These are phyloP conservation scores for Polyergus mexicanus DNA, from an alignment of 1,140 invertebrate species.

Conservation along the genomic window DNA sequence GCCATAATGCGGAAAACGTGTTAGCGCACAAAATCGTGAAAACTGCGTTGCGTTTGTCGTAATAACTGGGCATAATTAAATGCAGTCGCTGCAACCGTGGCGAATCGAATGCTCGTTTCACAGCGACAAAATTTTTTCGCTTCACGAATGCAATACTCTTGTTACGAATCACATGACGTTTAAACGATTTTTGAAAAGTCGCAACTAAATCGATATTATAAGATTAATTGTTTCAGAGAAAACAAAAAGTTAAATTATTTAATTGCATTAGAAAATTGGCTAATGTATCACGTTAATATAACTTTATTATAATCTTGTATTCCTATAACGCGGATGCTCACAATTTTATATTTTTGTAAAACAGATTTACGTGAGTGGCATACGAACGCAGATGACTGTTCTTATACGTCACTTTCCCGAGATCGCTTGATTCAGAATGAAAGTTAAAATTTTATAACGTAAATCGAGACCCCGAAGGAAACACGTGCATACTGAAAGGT, in stretches of 20 bases:
- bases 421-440: constrained; percentile 16
- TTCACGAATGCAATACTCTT: neutral
- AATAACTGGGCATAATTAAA: constrained; percentile 56
- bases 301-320: neutral
- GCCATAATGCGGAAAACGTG: constrained; percentile 58
- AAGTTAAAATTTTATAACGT: constrained; percentile 34
- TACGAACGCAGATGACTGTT: neutral
- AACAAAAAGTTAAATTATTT: constrained; percentile 13
- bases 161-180: neutral
- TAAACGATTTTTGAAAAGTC: neutral
- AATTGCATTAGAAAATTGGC: neutral
- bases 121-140: neutral
- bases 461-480: constrained; percentile 6
- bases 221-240: no score
- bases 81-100: constrained; percentile 1
- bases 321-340: neutral
- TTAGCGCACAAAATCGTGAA: constrained; percentile 54
- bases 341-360: constrained; percentile 12
- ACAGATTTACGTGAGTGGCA: neutral
- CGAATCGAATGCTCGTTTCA: constrained; percentile 32
- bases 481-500: neutral
- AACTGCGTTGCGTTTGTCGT: constrained; percentile 55
- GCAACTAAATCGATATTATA: neutral
- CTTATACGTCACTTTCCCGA: neutral
- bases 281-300: neutral